A percentile compares a stretch with the other conserved stretches of the same genome.
Evolutionary conservation across 2,888 invertebrate genomes (phyloP).

Genomic region (Amphipoea lucens): DNA sequence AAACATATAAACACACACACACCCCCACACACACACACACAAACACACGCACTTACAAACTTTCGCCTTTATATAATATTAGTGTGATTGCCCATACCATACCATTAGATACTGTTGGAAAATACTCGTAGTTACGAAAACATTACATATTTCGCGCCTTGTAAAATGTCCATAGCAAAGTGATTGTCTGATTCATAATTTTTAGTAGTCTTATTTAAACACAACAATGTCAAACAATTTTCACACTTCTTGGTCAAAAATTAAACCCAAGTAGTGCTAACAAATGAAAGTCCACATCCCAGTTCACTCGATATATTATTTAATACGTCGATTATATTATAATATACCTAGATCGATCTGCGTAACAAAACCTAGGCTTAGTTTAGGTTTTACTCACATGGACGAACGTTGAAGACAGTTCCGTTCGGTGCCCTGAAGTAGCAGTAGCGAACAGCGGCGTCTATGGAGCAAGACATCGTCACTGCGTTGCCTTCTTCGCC

Average conservation of each 20-base stretch:
- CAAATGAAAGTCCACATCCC: too few relatives aligned
- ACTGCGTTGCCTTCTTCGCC: slow-evolving; percentile 71
- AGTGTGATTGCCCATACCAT: neutral
- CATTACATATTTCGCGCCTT: neutral
- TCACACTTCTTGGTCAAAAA: neutral
- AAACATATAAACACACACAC: too few relatives aligned
- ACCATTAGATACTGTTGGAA: neutral
- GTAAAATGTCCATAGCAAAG: neutral
- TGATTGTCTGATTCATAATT: neutral
- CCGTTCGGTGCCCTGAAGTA: slow-evolving; percentile 83
- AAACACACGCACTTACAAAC: too few relatives aligned
- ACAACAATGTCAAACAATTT: neutral
- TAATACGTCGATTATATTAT: too few relatives aligned
- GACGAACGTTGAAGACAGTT: slow-evolving; percentile 77
- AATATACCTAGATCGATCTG: too few relatives aligned
- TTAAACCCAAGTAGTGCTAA: too few relatives aligned
- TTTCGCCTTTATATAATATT: too few relatives aligned
- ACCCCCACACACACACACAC: too few relatives aligned
- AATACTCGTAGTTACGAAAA: neutral
- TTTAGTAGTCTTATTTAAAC: neutral
- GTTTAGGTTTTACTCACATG: slow-evolving; percentile 72
- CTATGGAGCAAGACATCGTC: slow-evolving; percentile 77
- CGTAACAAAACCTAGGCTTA: too few relatives aligned
- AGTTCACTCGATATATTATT: too few relatives aligned
- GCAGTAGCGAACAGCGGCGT: slow-evolving; percentile 80